These are phyloP conservation scores for Andrena chrysosceles DNA, from an alignment of 2,888 invertebrate species.

Conservation along the genomic window DNA sequence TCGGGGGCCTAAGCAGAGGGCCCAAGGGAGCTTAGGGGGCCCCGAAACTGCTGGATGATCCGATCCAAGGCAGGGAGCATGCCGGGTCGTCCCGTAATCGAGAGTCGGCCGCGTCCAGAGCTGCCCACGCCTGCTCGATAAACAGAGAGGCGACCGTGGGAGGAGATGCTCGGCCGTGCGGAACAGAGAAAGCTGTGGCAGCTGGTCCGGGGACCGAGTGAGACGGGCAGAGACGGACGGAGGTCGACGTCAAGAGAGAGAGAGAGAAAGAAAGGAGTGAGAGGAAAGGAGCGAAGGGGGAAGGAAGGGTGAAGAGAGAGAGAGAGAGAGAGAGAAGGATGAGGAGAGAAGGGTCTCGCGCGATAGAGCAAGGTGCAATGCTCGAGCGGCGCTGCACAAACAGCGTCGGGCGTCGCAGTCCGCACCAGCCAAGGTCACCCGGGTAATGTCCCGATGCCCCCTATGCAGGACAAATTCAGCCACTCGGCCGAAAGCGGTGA, in stretches of 20 bases:
- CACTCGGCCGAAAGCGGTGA: constrained; percentile 71
- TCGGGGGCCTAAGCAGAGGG: constrained; percentile 8
- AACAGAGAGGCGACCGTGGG: constrained; percentile 65
- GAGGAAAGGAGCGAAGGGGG: constrained; percentile 41
- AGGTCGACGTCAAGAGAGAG: constrained; percentile 29
- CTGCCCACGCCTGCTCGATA: constrained; percentile 71
- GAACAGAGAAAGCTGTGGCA: constrained; percentile 44
- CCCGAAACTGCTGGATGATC: constrained; percentile 43
- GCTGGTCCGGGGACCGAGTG: constrained; percentile 21
- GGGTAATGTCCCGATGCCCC: constrained; percentile 85
- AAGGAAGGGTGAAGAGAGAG: constrained; percentile 43
- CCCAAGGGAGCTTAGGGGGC: constrained; percentile 14
- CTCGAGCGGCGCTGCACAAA: constrained; percentile 81
- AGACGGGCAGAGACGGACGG: not conserved
- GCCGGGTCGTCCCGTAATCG: constrained; percentile 49
- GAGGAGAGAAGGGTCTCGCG: constrained; percentile 64
- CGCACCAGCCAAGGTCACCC: constrained; percentile 84
- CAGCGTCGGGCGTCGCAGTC: constrained; percentile 76
- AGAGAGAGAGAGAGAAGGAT: constrained; percentile 18
- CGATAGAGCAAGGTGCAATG: constrained; percentile 84
- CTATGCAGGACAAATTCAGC: constrained; percentile 84
- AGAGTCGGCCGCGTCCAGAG: constrained; percentile 43
- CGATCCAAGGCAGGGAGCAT: constrained; percentile 7
- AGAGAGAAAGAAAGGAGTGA: constrained; percentile 29
- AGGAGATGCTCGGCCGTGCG: constrained; percentile 53